Conservation (phyloP, 2,888 invertebrate genomes). For the Itoplectis maculator region DNA sequence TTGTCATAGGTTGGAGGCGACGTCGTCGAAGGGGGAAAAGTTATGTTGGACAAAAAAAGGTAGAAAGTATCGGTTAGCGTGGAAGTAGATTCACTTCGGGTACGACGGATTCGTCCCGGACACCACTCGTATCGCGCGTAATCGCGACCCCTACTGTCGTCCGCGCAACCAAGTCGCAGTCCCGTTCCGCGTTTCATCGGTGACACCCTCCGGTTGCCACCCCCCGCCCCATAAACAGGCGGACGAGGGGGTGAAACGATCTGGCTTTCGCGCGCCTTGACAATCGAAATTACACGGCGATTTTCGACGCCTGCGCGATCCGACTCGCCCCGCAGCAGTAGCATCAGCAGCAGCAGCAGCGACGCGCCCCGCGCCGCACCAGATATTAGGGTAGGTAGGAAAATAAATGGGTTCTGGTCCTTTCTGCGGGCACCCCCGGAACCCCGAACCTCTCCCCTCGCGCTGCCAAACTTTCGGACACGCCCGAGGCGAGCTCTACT, state of each 20-base stretch:
- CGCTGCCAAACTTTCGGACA: conserved; percentile 56
- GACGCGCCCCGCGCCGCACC: conserved; percentile 36
- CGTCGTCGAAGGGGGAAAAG: background rate
- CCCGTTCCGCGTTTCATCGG: conserved; percentile 34
- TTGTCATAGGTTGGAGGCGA: too few species aligned
- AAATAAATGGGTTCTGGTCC: conserved; percentile 66
- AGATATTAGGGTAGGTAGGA: conserved; percentile 67
- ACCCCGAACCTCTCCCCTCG: conserved; percentile 47
- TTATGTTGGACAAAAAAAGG: conserved; percentile 6
- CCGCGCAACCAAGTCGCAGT: background rate
- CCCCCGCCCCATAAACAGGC: background rate
- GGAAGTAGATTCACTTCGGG: background rate
- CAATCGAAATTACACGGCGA: conserved; percentile 76
- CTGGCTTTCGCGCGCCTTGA: conserved; percentile 66
- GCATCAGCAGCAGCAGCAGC: too few species aligned
- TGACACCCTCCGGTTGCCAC: background rate
- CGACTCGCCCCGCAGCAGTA: conserved; percentile 36
- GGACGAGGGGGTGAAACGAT: conserved; percentile 64
- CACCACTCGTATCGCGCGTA: conserved; percentile 57
- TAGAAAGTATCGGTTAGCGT: conserved; percentile 27
- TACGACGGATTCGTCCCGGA: conserved; percentile 70
- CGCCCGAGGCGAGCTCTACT: conserved; percentile 41
- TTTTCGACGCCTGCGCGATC: conserved; percentile 69
- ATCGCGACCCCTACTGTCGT: conserved; percentile 48
- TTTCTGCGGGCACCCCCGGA: conserved; percentile 51